Conservation (phyloP, 2,888 invertebrate genomes). For the Synanthedon formicaeformis region DNA sequence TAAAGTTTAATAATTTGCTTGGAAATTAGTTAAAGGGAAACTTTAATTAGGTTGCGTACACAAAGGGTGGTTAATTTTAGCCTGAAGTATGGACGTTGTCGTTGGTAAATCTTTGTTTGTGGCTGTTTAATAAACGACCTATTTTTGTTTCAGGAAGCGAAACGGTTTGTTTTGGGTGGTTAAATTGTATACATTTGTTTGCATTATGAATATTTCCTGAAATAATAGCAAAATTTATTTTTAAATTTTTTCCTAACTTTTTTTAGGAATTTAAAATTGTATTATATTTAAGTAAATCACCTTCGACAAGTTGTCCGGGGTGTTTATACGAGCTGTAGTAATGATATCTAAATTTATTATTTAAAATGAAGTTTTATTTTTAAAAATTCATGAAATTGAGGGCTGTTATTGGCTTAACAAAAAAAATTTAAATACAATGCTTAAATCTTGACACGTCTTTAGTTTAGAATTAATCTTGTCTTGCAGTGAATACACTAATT, state of each 20-base stretch:
- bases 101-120: background rate
- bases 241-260: background rate
- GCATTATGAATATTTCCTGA: background rate
- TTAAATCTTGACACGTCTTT: no score
- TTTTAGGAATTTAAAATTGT: no score
- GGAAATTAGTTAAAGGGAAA: constrained; percentile 41
- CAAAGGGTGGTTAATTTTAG: constrained; percentile 18
- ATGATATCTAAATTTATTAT: no score
- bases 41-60: constrained; percentile 47
- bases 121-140: background rate
- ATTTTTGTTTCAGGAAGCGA: background rate
- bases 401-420: no score
- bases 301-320: no score
- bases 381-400: no score
- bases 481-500: no score
- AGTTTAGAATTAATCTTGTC: no score
- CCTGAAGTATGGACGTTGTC: background rate
- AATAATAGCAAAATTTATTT: background rate
- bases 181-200: background rate
- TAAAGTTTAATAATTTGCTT: constrained; percentile 43
- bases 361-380: no score
- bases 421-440: no score
- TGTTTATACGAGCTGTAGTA: no score
- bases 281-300: no score
- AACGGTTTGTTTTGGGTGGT: background rate